Conservation (phyloP, 2,113 vertebrate genomes). For the Rhabdornis inornatus region DNA sequence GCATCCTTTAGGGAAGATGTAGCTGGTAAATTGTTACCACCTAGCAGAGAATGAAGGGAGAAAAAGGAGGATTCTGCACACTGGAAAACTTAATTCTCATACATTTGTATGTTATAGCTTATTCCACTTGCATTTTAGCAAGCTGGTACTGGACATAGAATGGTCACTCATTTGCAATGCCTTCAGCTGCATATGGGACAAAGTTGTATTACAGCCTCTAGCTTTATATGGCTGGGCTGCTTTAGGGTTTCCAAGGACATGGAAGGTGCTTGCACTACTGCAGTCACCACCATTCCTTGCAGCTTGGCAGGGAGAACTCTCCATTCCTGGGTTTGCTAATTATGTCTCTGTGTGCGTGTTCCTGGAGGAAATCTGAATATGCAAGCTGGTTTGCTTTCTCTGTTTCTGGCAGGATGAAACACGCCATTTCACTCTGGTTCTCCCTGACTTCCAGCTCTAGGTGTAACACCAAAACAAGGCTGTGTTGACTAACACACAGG, state of each 20-base stretch:
- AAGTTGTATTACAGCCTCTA: not conserved
- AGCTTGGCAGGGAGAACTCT: not conserved
- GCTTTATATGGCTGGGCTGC: not conserved
- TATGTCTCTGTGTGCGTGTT: not conserved
- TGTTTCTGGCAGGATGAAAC: not conserved
- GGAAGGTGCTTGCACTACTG: not conserved
- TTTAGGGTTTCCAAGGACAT: not conserved
- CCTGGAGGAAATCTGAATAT: not conserved
- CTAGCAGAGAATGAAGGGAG: not conserved
- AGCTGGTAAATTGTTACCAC: not conserved
- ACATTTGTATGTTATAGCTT: not conserved
- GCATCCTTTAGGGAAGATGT: not conserved
- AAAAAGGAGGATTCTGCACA: not conserved
- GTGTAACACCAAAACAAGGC: not conserved
- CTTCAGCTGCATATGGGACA: not conserved
- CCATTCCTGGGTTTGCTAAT: not conserved
- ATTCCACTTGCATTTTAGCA: not conserved
- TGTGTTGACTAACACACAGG: not conserved
- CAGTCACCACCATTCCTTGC: not conserved
- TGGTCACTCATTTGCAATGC: not conserved
- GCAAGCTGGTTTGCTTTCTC: not conserved
- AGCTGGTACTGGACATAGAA: not conserved
- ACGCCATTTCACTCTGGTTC: not conserved
- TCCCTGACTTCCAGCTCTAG: not conserved
- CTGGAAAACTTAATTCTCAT: not conserved